Conservation (phyloP, 2,797 vertebrate genomes). For the Neopelma chrysocephalum region DNA sequence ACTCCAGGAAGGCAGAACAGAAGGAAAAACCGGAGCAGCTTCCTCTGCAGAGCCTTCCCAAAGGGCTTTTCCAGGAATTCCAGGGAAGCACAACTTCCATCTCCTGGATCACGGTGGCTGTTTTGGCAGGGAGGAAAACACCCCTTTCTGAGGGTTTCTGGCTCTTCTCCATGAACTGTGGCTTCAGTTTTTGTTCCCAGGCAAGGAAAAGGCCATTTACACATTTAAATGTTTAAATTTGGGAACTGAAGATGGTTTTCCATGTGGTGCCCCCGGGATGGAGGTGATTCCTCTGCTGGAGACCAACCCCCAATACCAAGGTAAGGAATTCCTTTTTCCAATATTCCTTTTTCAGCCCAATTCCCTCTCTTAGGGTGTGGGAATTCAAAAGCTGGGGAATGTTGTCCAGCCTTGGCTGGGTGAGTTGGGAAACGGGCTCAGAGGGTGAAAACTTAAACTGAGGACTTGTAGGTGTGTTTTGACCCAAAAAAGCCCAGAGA, state of each 20-base stretch:
- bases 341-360: neutral
- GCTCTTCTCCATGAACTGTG: neutral
- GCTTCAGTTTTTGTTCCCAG: neutral
- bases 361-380: neutral
- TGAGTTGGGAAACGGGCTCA: neutral
- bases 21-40: fast-evolving
- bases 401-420: neutral
- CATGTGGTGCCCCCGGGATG: neutral
- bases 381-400: neutral
- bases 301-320: no score
- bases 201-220: neutral
- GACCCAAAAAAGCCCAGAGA: no score
- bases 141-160: neutral
- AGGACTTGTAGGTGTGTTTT: neutral
- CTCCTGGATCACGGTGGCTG: neutral
- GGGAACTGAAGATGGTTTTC: fast-evolving
- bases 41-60: neutral
- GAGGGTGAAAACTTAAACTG: no score
- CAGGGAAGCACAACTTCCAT: neutral
- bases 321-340: neutral
- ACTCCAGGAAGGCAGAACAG: neutral
- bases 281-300: neutral
- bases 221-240: neutral
- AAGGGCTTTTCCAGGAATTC: neutral
- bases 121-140: neutral